Evolutionary conservation across 2,888 invertebrate species (phyloP).

Genomic region (Piscicola geometra): DNA sequence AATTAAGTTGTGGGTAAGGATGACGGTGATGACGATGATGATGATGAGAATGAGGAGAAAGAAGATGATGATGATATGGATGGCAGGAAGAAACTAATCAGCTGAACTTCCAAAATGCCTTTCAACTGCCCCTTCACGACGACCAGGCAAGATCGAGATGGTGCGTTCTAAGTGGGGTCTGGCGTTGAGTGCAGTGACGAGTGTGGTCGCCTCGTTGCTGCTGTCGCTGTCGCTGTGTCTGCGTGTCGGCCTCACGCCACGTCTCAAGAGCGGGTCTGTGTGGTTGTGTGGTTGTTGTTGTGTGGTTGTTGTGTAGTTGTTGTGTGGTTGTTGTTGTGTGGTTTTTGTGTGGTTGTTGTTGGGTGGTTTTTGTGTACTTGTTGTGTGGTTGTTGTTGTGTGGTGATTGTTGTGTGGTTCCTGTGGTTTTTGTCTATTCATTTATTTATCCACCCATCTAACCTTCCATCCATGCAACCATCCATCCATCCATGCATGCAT

Average conservation of each 20-base stretch:
- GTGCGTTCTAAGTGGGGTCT: slow-evolving; percentile 76
- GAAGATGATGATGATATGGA: too few relatives aligned
- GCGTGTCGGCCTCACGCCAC: slow-evolving; percentile 54
- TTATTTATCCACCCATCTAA: not conserved
- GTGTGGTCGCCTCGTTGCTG: slow-evolving; percentile 72
- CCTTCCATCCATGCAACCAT: not conserved
- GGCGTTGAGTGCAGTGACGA: slow-evolving; percentile 82
- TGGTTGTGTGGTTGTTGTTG: not conserved
- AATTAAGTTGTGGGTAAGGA: not conserved
- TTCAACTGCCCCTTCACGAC: slow-evolving; percentile 31
- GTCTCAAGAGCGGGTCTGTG: slow-evolving; percentile 55
- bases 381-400: not conserved
- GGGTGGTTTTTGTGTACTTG: not conserved
- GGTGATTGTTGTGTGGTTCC: too few relatives aligned
- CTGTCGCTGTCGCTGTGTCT: slow-evolving; percentile 73
- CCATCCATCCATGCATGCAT: not conserved
- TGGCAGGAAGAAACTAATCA: too few relatives aligned
- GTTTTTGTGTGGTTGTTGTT: not conserved
- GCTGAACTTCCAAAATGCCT: too few relatives aligned
- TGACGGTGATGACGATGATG: not conserved
- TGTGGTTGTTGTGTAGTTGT: not conserved
- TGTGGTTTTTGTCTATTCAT: too few relatives aligned
- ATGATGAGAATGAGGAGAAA: too few relatives aligned
- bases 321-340: too few relatives aligned
- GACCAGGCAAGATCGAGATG: slow-evolving; percentile 79